Evolutionary conservation across 2,888 invertebrate genomes (phyloP).

Genomic region (Scelioninae gen. 1): DNA sequence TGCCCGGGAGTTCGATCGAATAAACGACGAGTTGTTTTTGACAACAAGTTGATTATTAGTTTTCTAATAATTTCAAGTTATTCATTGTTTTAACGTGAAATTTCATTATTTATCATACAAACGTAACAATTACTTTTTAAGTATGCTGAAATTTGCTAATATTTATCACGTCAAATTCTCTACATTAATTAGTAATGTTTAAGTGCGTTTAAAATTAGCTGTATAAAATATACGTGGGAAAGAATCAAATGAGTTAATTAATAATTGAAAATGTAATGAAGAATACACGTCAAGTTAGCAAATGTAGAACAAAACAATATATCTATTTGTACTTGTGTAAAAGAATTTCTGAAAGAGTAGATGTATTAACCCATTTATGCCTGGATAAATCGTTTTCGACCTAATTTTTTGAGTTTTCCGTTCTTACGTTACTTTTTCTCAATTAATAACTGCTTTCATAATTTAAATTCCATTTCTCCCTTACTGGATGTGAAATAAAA

Average conservation of each 20-base stretch:
- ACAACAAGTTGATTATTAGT: conserved; percentile 39
- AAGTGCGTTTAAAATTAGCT: neutral
- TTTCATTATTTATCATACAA: conserved; percentile 34
- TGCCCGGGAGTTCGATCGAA: conserved; percentile 81
- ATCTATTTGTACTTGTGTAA: conserved; percentile 23
- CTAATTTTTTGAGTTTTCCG: conserved; percentile 13
- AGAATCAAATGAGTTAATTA: neutral
- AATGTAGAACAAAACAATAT: conserved; percentile 46
- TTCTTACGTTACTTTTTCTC: neutral
- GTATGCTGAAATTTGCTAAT: neutral
- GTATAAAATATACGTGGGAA: neutral
- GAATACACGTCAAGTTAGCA: conserved; percentile 28
- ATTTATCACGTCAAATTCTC: neutral
- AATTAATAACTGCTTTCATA: neutral
- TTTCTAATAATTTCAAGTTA: neutral
- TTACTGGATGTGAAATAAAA: no score
- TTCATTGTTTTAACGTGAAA: neutral
- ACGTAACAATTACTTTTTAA: neutral
- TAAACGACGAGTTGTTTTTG: conserved; percentile 63
- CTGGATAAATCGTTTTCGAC: conserved; percentile 39
- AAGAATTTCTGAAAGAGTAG: conserved; percentile 45
- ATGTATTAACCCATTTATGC: conserved; percentile 51
- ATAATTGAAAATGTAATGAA: conserved; percentile 24
- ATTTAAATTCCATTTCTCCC: neutral
- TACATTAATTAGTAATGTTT: conserved; percentile 18